Evolutionary conservation across 2,113 vertebrate genomes (phyloP).

Genomic region (Cyphomyrus discorhynchus): DNA sequence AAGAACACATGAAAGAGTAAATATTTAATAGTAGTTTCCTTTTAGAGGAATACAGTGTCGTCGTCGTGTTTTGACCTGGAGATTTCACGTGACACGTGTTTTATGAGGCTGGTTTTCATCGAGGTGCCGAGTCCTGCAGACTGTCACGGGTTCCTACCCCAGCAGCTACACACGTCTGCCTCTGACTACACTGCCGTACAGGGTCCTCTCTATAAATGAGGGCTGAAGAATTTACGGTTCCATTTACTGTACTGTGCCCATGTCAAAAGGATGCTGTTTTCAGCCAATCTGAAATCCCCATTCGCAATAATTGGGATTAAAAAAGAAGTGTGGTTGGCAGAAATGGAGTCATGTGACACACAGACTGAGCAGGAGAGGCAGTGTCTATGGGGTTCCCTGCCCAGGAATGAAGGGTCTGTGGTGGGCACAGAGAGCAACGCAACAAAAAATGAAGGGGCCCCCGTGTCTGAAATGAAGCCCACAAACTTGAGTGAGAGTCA

Average conservation of each 20-base stretch:
- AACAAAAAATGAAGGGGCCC: not conserved
- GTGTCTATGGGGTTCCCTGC: not conserved
- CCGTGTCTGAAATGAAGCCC: not conserved
- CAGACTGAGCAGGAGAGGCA: not conserved
- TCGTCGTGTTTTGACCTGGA: not conserved
- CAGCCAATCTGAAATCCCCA: not conserved
- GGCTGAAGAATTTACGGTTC: not conserved
- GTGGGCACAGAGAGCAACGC: not conserved
- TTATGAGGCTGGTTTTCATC: not conserved
- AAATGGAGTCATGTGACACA: not conserved
- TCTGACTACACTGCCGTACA: not conserved
- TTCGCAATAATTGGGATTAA: not conserved
- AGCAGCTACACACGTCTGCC: not conserved
- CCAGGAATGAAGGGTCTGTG: not conserved
- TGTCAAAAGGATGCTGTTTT: not conserved
- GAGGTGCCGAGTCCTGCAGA: not conserved
- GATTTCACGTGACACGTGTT: not conserved
- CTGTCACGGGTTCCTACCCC: not conserved
- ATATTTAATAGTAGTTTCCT: not conserved
- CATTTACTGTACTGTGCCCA: not conserved
- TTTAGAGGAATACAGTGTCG: not conserved
- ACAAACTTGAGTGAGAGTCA: not conserved
- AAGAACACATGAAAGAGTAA: not conserved
- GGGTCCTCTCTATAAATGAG: not conserved
- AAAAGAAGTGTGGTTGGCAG: not conserved